These are phyloP conservation scores for Chionodraco myersi DNA, from an alignment of 2,113 vertebrate genomes.

Conservation along the genomic window DNA sequence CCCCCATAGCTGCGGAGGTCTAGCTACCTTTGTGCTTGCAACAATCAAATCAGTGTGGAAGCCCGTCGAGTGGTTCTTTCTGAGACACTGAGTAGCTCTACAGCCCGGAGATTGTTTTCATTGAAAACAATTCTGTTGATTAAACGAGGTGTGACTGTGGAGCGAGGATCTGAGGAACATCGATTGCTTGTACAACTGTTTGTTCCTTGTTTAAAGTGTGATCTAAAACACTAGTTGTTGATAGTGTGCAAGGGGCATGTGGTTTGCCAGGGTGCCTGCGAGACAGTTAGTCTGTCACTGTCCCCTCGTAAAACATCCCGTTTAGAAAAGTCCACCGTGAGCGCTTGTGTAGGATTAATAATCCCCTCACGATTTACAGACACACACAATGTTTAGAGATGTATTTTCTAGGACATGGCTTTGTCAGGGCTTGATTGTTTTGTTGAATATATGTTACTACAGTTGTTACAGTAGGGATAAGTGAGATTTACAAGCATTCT, in stretches of 20 bases:
- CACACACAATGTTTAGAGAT: constrained; percentile 8
- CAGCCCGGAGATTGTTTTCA: constrained; percentile 82
- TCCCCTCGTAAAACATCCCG: constrained; percentile 20
- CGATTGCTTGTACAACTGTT: constrained; percentile 79
- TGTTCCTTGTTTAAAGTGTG: constrained; percentile 81
- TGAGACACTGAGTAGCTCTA: constrained; percentile 76
- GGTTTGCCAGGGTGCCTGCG: constrained; percentile 14
- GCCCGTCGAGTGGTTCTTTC: constrained; percentile 71
- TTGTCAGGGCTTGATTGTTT: constrained; percentile 45
- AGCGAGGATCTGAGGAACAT: constrained; percentile 76
- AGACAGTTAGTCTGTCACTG: constrained; percentile 24
- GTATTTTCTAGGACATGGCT: constrained; percentile 20
- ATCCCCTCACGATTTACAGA: constrained; percentile 3
- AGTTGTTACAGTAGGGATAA: constrained; percentile 47
- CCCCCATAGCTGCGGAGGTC: constrained; percentile 72
- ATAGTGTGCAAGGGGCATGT: constrained; percentile 46
- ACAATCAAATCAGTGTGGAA: constrained; percentile 80
- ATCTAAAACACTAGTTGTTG: constrained; percentile 73
- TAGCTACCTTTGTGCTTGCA: constrained; percentile 81
- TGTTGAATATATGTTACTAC: constrained; percentile 31
- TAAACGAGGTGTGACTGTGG: constrained; percentile 81
- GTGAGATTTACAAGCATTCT: constrained; percentile 48
- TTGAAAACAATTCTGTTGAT: constrained; percentile 83
- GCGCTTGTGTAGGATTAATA: constrained; percentile 21
- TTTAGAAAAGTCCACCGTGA: constrained; percentile 30